Base-by-base conservation (phyloP, 2,113 vertebrate species). In the Dicrurus megarhynchus region DNA sequence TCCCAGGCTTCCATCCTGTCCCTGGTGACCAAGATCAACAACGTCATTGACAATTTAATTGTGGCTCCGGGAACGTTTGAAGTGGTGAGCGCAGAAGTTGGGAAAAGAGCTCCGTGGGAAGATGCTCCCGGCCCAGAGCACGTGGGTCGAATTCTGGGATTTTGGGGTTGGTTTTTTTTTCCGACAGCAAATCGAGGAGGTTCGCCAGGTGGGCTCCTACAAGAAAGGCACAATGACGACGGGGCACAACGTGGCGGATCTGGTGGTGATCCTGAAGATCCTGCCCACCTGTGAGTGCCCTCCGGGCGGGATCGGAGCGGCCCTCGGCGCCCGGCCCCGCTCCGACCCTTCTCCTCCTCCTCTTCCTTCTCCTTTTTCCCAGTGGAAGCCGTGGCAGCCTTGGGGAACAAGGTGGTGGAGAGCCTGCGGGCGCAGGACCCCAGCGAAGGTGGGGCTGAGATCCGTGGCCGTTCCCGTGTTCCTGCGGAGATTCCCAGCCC, bases 171-270 rank as follows among this genome's bases (percentile, higher is more conserved):
- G 39, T 39, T 9, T 24, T 39, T 9, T 24, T 5, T 32, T 16
- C 56, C 26, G 1, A 21, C 70, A 99, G 99, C 99, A 99, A 99
- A 99, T 99, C 14, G 99, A 99, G 94, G 99, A 99, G 94, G 99
- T 99, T 49, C 99, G 99, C 60, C 99, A 99, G 94, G 99, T 99
- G 13, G 99, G 99, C 28, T 99, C 99, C 14, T 99, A 99, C 96
- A 99, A 99, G 98, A 99, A 99, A 93, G 99, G 99, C 9, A 99
- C 99, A 17, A 99, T 99, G 99, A 99, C 98, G 0, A 98, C 98
- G 0, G 99, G 99, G 77, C 99, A 99, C 97, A 99, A 99, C 2
- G 99, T 99, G 55, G 99, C 99, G 0, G 99, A 99, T 53, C 97
- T 99, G 70, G 99, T 99, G 3, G 99, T 99, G 23, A 99, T 99